Base-by-base conservation (phyloP, 1,140 invertebrate genomes). In the Ips nitidus region DNA sequence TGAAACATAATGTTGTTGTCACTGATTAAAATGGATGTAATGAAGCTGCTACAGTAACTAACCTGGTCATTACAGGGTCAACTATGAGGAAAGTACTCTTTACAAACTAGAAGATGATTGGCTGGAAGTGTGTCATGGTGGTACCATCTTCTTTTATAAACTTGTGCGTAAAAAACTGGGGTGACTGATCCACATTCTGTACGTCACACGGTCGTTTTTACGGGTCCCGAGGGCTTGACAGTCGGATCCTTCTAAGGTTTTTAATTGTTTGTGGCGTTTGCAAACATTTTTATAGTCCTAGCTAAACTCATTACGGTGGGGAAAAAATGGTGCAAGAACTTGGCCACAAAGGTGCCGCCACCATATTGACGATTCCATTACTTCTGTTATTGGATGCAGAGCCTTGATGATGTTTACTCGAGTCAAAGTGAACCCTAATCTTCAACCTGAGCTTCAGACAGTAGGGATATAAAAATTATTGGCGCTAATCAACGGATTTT, bases 211-310 rank as follows among this genome's bases (percentile, higher is more conserved):
- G 45, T 22, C 45, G 22, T 50, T 50, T 50, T 50, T 55, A 55
- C n/a, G 7, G 37, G 6, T 55, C 52, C 36, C n/a, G 52, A 55
- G 52, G 52, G 52, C 7, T 55, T 22, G 52, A 55, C 52, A 5
- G 6, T 2, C 8, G 52, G 52, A 3, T 6, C 52, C 52, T 55
- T 38, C 52, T 55, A 36, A 55, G 52, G 37, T 22, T 50, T 50
- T 50, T 50, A 50, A 50, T 50, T 55, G 52, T 55, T 38, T 4
- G 45, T 47, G 45, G 45, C n/a, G 45, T 47, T 47, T 7, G 52
- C 6, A 38, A 38, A 5, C 52, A 55, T 36, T 55, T 55, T 55
- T 22, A 55, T 55, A 37, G 52, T 6, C 45, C 22, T 3, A 22
- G 22, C 22, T 22, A 22, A 22, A 22, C 22, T 22, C 22, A 22